Evolutionary conservation across 1,140 invertebrate species (phyloP).

Genomic region (Achatina immaculata): DNA sequence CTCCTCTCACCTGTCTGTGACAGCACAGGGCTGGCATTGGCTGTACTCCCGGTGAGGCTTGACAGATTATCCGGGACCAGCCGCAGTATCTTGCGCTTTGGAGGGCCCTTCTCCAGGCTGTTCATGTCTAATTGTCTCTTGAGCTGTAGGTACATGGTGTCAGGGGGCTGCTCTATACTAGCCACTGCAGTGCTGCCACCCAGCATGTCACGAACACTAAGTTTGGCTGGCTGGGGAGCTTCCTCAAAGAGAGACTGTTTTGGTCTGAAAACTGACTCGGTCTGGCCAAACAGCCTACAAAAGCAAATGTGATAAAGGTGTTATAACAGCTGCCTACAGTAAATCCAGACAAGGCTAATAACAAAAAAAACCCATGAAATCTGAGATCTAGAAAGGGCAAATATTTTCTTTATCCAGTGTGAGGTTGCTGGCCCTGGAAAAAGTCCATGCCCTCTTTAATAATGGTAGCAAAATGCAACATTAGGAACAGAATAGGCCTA

Average conservation of each 20-base stretch:
- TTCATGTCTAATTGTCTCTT: conserved; percentile 62
- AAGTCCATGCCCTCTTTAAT: too few species aligned
- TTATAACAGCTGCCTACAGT: too few species aligned
- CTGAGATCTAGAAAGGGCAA: too few species aligned
- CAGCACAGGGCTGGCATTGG: background rate
- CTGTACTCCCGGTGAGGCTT: background rate
- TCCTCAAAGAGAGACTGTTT: conserved; percentile 55
- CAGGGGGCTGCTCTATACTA: conserved; percentile 55
- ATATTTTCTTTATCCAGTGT: too few species aligned
- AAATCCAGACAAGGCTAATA: too few species aligned
- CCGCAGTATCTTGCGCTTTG: conserved; percentile 45
- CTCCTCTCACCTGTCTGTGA: background rate
- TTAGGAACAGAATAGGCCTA: too few species aligned
- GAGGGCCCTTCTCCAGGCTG: conserved; percentile 64
- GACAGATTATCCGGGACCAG: conserved; percentile 19
- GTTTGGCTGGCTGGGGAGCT: conserved; percentile 36
- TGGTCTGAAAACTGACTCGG: conserved; percentile 62
- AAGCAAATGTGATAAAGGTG: background rate
- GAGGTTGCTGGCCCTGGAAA: too few species aligned
- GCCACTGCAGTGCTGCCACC: conserved; percentile 62
- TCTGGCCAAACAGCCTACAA: conserved; percentile 67
- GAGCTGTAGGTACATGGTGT: conserved; percentile 53
- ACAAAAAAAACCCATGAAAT: too few species aligned
- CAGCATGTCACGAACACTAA: conserved; percentile 57
- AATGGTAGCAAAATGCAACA: too few species aligned